A percentile compares a stretch with the other conserved stretches of the same genome.
Conservation (phyloP, 2,888 invertebrate species). For the Girardia tigrina region DNA sequence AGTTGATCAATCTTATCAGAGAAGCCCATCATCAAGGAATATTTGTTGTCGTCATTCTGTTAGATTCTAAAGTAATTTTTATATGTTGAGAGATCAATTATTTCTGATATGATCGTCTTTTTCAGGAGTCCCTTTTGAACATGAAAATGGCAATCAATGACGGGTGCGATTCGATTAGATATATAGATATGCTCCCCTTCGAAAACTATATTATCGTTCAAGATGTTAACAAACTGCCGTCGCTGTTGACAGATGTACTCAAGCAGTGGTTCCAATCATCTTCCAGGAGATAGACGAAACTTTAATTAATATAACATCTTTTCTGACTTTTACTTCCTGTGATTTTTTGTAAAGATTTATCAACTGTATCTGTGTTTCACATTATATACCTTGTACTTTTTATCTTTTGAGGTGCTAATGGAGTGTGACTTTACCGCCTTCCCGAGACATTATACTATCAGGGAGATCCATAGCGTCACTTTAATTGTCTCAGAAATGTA, state of each 20-base stretch:
- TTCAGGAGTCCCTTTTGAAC: conserved; percentile 38
- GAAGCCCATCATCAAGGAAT: conserved; percentile 67
- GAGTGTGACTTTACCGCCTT: too few relatives aligned
- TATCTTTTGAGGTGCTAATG: too few relatives aligned
- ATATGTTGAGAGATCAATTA: conserved; percentile 55
- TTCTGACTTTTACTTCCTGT: too few relatives aligned
- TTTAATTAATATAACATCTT: too few relatives aligned
- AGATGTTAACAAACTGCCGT: conserved; percentile 72
- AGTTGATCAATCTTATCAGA: conserved; percentile 67
- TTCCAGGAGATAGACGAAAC: too few relatives aligned
- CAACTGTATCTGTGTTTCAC: too few relatives aligned
- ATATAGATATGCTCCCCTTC: conserved; percentile 89
- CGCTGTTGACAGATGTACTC: conserved; percentile 80
- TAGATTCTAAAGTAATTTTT: conserved; percentile 58
- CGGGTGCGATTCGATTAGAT: conserved; percentile 52
- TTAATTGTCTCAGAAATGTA: too few relatives aligned
- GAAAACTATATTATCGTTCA: conserved; percentile 86
- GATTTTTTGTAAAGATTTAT: too few relatives aligned
- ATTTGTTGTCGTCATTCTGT: conserved; percentile 82
- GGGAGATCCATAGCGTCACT: too few relatives aligned
- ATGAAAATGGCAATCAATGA: neutral
- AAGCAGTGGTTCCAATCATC: conserved; percentile 97
- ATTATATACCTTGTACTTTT: too few relatives aligned
- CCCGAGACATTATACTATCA: too few relatives aligned
- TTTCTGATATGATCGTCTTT: neutral